Percentiles rank a stretch among this genome's conserved stretches.
These are phyloP conservation scores for Argopecten irradians DNA, from an alignment of 1,140 invertebrate genomes.

Conservation along the genomic window DNA sequence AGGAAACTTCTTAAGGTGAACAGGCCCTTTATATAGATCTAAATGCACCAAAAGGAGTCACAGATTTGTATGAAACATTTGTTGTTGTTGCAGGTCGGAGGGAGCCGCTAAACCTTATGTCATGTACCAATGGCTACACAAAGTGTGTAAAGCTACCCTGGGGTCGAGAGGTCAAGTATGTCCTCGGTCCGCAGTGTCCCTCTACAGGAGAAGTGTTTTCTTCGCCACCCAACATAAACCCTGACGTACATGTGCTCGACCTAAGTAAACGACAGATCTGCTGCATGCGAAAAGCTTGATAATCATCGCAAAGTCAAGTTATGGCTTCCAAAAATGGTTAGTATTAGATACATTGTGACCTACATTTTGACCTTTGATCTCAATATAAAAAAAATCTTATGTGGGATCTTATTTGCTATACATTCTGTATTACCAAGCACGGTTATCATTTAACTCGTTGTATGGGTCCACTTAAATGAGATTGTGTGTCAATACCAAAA, in stretches of 20 bases:
- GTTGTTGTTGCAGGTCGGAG: conserved; percentile 1
- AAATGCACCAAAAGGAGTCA: not conserved
- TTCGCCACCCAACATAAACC: conserved; percentile 15
- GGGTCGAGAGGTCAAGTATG: conserved; percentile 44
- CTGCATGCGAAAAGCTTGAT: conserved; percentile 42
- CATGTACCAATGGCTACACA: conserved; percentile 34
- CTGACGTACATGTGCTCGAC: conserved; percentile 42
- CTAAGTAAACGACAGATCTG: conserved; percentile 33
- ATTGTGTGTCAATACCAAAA: not conserved
- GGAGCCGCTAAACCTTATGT: not conserved
- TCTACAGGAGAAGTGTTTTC: conserved; percentile 37
- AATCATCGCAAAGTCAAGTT: conserved; percentile 39
- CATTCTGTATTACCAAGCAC: not conserved
- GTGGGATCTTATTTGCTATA: not conserved
- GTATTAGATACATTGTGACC: not conserved
- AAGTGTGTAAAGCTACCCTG: conserved; percentile 35
- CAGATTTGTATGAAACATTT: conserved; percentile 2
- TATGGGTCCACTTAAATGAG: not conserved
- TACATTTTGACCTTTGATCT: too few relatives aligned
- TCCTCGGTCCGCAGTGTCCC: conserved; percentile 47
- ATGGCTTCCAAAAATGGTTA: conserved; percentile 34
- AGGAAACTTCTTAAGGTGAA: not conserved
- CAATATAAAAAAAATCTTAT: too few relatives aligned
- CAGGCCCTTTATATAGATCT: not conserved
- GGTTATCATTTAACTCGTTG: not conserved